phyloP scores from a whole-genome alignment of 2,797 vertebrate species.

The Typhlichthys eigenmanni region DNA sequence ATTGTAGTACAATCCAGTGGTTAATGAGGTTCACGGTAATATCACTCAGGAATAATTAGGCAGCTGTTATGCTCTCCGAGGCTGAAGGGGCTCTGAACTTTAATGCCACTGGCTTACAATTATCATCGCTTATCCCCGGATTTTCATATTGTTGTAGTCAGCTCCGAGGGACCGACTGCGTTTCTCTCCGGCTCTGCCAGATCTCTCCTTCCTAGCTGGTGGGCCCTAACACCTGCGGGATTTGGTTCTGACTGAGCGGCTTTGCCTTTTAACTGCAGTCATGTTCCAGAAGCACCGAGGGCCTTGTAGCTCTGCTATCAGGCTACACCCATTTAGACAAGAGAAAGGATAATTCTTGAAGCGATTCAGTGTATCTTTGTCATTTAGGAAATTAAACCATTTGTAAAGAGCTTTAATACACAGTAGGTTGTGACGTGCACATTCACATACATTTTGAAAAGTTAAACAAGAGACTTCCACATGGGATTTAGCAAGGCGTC shows the following conservation, averaged over 20 bases:
- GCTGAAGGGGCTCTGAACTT: slow-evolving; percentile 49
- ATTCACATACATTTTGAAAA: not conserved
- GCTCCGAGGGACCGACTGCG: slow-evolving; percentile 39
- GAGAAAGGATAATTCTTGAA: slow-evolving; percentile 9
- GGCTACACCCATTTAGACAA: slow-evolving; percentile 28
- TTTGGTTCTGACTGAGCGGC: slow-evolving; percentile 42
- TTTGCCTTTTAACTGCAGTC: slow-evolving; percentile 44
- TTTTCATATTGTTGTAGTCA: slow-evolving; percentile 55
- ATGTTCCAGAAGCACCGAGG: slow-evolving; percentile 25
- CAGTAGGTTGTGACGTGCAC: not conserved
- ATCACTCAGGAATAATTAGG: slow-evolving; percentile 60
- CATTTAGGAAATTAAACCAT: slow-evolving; percentile 30
- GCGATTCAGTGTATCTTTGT: slow-evolving; percentile 20
- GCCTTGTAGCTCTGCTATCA: not conserved
- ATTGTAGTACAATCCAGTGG: slow-evolving; percentile 46
- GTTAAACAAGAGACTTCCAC: no score
- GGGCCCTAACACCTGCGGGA: slow-evolving; percentile 44
- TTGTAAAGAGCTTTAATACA: slow-evolving; percentile 5
- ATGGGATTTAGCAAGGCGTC: no score
- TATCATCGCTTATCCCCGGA: slow-evolving; percentile 54
- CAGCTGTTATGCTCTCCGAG: slow-evolving; percentile 43
- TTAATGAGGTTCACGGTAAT: slow-evolving; percentile 57
- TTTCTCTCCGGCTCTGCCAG: slow-evolving; percentile 24
- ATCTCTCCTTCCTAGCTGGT: slow-evolving; percentile 14
- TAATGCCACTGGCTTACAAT: slow-evolving; percentile 47